These are phyloP conservation scores for Bergia sp. DNA, from an alignment of 92 coral and sea anemone species.

Conservation along the genomic window DNA sequence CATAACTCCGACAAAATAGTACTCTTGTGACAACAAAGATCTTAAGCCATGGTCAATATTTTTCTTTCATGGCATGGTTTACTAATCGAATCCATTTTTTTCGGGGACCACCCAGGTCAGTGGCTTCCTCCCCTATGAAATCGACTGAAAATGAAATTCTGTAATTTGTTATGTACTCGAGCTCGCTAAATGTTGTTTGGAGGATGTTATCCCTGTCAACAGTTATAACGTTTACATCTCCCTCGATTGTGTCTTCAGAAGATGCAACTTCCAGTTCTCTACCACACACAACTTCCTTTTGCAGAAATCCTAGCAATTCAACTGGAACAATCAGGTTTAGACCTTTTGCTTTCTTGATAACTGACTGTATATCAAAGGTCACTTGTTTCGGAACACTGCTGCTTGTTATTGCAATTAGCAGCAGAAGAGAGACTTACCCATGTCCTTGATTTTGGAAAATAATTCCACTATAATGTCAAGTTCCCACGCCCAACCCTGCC, in stretches of 20 bases:
- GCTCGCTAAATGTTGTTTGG: neutral
- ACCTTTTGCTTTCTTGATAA: slow-evolving; percentile 31
- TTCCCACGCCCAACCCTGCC: neutral
- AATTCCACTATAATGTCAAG: neutral
- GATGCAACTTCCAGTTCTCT: slow-evolving; percentile 21
- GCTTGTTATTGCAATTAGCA: neutral
- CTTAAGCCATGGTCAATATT: slow-evolving; percentile 62
- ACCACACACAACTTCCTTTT: slow-evolving; percentile 45
- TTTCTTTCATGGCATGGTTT: slow-evolving; percentile 57
- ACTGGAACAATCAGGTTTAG: slow-evolving; percentile 39
- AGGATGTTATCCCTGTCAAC: neutral
- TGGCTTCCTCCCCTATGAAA: slow-evolving; percentile 67
- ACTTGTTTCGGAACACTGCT: no score
- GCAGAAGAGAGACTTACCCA: neutral
- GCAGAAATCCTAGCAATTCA: slow-evolving; percentile 46
- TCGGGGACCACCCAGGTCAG: slow-evolving; percentile 68
- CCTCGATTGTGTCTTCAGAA: neutral
- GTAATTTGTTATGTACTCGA: slow-evolving; percentile 51
- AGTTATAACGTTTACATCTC: neutral
- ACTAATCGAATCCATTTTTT: slow-evolving; percentile 61
- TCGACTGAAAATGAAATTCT: slow-evolving; percentile 56
- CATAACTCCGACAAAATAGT: slow-evolving; percentile 53
- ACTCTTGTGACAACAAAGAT: slow-evolving; percentile 48
- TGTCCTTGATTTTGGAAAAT: neutral
- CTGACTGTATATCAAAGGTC: slow-evolving; percentile 38